A percentile compares a stretch with the other conserved stretches of the same genome.
These are phyloP conservation scores for Taenaris catops DNA, from an alignment of 2,888 invertebrate species.

Conservation along the genomic window DNA sequence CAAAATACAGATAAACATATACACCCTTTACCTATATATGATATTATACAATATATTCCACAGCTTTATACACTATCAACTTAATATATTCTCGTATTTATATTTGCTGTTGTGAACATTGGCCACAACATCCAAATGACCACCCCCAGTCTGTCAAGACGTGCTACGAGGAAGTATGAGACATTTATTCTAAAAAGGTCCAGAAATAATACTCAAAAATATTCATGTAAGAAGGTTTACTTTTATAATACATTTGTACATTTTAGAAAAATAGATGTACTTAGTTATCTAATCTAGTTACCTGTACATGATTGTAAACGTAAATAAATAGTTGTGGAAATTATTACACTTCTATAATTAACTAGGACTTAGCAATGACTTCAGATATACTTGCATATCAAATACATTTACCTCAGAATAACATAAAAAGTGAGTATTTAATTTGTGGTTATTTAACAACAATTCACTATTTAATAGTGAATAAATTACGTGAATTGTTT, in stretches of 20 bases:
- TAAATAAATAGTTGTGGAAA: slow-evolving; percentile 70
- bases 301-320: slow-evolving; percentile 63
- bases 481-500: slow-evolving; percentile 23
- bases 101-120: too few species aligned
- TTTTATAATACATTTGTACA: slow-evolving; percentile 76
- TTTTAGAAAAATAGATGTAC: slow-evolving; percentile 58
- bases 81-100: too few species aligned
- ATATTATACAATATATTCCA: too few species aligned
- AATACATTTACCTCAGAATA: slow-evolving; percentile 27
- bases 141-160: too few species aligned
- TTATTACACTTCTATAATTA: slow-evolving; percentile 51
- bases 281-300: slow-evolving; percentile 46
- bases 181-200: too few species aligned
- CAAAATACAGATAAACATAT: too few species aligned
- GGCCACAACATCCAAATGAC: neutral
- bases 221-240: slow-evolving; percentile 26
- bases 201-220: slow-evolving; percentile 15
- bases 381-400: slow-evolving; percentile 26
- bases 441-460: slow-evolving; percentile 26
- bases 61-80: too few species aligned
- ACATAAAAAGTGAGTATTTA: slow-evolving; percentile 47
- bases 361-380: slow-evolving; percentile 41
- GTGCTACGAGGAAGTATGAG: too few species aligned
- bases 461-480: slow-evolving; percentile 49
- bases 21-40: too few species aligned